Conservation (phyloP, 1,140 invertebrate genomes). For the Apocrypta bakeri region DNA sequence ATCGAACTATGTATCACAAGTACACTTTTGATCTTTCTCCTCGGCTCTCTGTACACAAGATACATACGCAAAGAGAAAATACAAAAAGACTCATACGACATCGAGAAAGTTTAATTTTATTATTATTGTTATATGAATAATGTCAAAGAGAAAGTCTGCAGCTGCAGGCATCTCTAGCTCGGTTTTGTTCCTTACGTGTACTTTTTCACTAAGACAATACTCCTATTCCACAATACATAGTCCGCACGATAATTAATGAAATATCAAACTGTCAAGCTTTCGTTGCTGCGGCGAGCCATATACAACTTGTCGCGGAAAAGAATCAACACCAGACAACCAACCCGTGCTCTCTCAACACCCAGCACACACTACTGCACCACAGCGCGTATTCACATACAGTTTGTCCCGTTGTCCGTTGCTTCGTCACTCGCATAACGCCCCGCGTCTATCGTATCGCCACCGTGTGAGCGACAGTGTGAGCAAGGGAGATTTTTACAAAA, state of each 20-base stretch:
- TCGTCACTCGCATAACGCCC: too few relatives aligned
- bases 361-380: background rate
- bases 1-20: background rate
- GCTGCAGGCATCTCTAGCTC: too few relatives aligned
- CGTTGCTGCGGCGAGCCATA: background rate
- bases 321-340: background rate
- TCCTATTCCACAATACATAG: conserved; percentile 8
- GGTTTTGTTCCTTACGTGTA: conserved; percentile 21
- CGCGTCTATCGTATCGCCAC: too few relatives aligned
- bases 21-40: too few relatives aligned
- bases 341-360: background rate
- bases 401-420: too few relatives aligned
- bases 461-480: too few relatives aligned
- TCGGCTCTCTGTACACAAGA: background rate
- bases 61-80: background rate
- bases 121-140: background rate
- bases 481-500: background rate
- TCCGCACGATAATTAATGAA: conserved; percentile 27
- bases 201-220: background rate
- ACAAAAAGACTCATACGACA: background rate
- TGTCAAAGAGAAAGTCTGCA: background rate
- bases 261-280: conserved; percentile 44
- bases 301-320: conserved; percentile 38
- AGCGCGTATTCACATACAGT: too few relatives aligned
- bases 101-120: background rate